Base-by-base conservation (phyloP, 2,888 invertebrate genomes). In the Brachyptera risi region DNA sequence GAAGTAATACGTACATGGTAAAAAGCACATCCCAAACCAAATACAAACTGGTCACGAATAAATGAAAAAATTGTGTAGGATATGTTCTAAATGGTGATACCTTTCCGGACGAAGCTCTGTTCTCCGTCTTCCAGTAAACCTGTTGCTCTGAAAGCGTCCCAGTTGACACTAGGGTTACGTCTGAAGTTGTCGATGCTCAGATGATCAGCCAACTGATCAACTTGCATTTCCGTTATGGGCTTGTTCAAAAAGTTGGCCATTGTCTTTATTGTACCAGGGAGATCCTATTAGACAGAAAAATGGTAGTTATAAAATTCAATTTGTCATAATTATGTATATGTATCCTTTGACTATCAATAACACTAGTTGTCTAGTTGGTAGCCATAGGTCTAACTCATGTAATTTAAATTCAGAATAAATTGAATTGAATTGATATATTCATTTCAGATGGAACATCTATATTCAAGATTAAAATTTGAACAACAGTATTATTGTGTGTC, bases 141-240 rank as follows among this genome's bases (percentile, higher is more conserved):
- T 2, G 86, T 77, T 1, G 81, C 79, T 67, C 78, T 80, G 71
- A 88, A 78, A 54, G 83, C 80, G 62, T 85, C 82, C 56, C 79
- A 82, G 71, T 95, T 94, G 0, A 92, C 87, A 4, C 88, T 85
- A 51, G 84, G 82, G 75, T 95, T 95, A 13, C 83, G 80, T 66
- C 87, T 86, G 77, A 96, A 96, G 72, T 84, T 89, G 9, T 86
- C 81, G 65, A 96, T 90, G 69, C 84, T 82, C 63, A 95, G 82
- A 72, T 94, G 90, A 5, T 86, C 75, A 9, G 82, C 80, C 2
- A 96, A 76, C 19, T 75, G 74, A 0, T 76, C 71, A 0, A 90
- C 71, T 71, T 91, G 80, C 19, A 82, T 79, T 2, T 74, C 73
- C 1, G 72, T 70, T 31, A 74, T 68, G 64, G 58, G 49, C 61